Evolutionary conservation across 2,888 invertebrate genomes (phyloP), one percentile per base, ranked within the genome.

Genomic region (Herminia tarsipennalis): DNA sequence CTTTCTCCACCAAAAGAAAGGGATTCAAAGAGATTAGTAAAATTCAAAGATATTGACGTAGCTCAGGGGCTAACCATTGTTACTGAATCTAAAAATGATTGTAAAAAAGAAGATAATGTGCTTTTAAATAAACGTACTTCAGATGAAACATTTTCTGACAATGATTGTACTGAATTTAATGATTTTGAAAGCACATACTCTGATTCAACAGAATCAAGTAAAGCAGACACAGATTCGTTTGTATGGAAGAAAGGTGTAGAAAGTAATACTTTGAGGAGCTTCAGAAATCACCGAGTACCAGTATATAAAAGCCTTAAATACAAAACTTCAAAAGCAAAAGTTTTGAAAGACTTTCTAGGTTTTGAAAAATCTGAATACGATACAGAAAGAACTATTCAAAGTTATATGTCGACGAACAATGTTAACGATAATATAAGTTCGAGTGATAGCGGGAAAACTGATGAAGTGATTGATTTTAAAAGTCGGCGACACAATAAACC

Each of bases 1-100:
- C 47, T 90, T 21, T 92, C 92, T 21, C 91, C 92, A 59, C 67
- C 72, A 52, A 74, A 69, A 78, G 70, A 82, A 68, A 81, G 73
- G 56, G 79, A 78, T 56, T 57, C 64, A 21, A 86, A 85, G 61
- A 76, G 76, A 49, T 58, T 79, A 1, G 88, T 90, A 14, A 82
- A 76, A 54, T 89, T 90, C 60, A 73, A 84, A 56, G 80, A 78
- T 33, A 57, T 56, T 18, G 57, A 71, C 18, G 44, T 29, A 17
- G 25, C 42, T 32, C 55, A 64, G 17, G 44, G 46, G 3, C 49
- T 54, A 21, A 57, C 56, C 35, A 63, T 52, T 5, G 56, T 43
- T 28, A 54, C 66, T 37, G 63, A 66, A 34, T 58, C 57, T 20
- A 56, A 46, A 14, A 59, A 53, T 45, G 47, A 59, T 28, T 47